Base-by-base conservation (phyloP, 2,888 invertebrate species). In the Drosophila kambysellisi region DNA sequence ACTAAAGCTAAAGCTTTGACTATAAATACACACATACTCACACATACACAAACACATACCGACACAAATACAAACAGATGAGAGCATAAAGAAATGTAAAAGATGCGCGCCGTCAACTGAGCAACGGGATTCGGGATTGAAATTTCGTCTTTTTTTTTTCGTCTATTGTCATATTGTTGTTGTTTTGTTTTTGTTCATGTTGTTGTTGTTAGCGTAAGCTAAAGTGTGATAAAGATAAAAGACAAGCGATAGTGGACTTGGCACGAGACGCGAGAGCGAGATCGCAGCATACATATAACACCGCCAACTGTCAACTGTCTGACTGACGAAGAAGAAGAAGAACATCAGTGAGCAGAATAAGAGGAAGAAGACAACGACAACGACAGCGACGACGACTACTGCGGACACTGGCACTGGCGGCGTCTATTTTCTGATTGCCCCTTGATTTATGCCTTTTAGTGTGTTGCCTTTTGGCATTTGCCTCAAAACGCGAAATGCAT, bases 361-460 rank as follows among this genome's bases (percentile, higher is more conserved):
- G 53, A 51, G 43, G 61, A 35, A 32, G 50, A 33, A 62, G 57
- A 15, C 20, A 32, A 50, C 48, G 48, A 54, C 41, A 35, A 70
- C 53, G 46, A 54, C 41, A 35, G 59, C 53, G 46, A 29, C 54
- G 46, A 51, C 30, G 30, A 11, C n/a, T 15, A 51, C 35, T 9
- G 33, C 73, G 51, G n/a, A n/a, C 57, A 53, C 53, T 51, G 63
- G 72, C 70, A 73, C 70, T 74, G 79, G 58, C 60, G 69, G 59
- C 53, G 67, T 65, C 77, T 67, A 59, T 65, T 81, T 79, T 82
- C 71, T 80, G 80, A 82, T 82, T 80, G 79, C 79, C 79, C 79
- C 79, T 82, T 80, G 82, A 80, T 80, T 80, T 80, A 82, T 80
- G 79, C 70, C 79, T 81, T 80, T 43, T 32, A 30, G 41, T 57